A percentile compares a stretch with the other conserved stretches of the same genome.
Evolutionary conservation across 2,797 vertebrate species (phyloP).

Genomic region (Spinibarbus caldwelli): DNA sequence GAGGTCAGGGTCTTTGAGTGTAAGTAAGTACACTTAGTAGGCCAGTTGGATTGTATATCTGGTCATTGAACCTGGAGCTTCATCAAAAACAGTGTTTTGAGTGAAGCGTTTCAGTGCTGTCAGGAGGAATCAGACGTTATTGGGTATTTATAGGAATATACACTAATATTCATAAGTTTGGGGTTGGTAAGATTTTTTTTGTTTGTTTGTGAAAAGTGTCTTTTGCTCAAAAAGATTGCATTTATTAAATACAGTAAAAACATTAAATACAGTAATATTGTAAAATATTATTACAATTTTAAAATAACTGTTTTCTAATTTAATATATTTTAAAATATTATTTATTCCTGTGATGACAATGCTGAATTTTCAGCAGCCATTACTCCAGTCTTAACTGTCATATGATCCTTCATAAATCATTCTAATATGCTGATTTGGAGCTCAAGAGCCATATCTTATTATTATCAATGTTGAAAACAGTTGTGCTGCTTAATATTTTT

Average conservation of each 20-base stretch:
- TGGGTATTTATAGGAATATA: background rate
- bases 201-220: background rate
- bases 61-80: conserved; percentile 26
- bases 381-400: background rate
- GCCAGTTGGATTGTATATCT: conserved; percentile 43
- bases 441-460: background rate
- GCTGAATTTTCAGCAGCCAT: too few relatives aligned
- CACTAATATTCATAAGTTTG: conserved; percentile 13
- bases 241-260: background rate
- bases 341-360: too few relatives aligned
- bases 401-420: background rate
- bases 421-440: background rate
- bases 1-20: conserved; percentile 49
- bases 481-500: background rate
- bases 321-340: too few relatives aligned
- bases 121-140: conserved; percentile 1
- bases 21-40: conserved; percentile 36
- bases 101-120: background rate
- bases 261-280: too few relatives aligned
- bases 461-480: background rate
- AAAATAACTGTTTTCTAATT: background rate
- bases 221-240: background rate
- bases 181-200: background rate
- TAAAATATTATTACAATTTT: background rate
- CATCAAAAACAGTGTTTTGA: conserved; percentile 39